phyloP scores from a whole-genome alignment of 1,140 invertebrate species.

The Calliopsis andreniformis region DNA sequence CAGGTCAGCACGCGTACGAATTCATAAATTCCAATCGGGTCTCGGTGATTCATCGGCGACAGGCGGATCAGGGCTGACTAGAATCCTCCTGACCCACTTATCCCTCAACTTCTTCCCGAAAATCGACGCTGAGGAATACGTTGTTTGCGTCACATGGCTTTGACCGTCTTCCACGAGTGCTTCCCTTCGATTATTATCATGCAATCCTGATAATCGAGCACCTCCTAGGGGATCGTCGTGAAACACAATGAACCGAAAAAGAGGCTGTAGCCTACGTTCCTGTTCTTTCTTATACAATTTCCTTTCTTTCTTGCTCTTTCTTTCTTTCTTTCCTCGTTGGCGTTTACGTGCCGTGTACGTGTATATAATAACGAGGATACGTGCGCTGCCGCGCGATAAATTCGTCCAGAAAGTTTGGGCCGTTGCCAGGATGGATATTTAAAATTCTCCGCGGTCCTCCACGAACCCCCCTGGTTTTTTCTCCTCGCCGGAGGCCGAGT shows the following conservation, averaged over 20 bases:
- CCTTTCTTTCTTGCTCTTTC: neutral
- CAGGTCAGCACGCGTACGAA: neutral
- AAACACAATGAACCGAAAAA: slow-evolving; percentile 48
- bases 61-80: slow-evolving; percentile 37
- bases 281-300: too few relatives aligned
- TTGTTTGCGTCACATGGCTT: slow-evolving; percentile 34
- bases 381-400: slow-evolving; percentile 60
- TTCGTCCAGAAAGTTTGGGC: slow-evolving; percentile 70
- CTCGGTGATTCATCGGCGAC: slow-evolving; percentile 47
- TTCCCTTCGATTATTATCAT: neutral
- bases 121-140: slow-evolving; percentile 16
- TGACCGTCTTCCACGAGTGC: slow-evolving; percentile 15
- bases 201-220: neutral
- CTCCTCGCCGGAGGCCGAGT: neutral
- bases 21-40: slow-evolving; percentile 29
- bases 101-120: slow-evolving; percentile 19
- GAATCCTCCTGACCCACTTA: slow-evolving; percentile 49
- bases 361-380: slow-evolving; percentile 51
- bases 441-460: slow-evolving; percentile 68
- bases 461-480: slow-evolving; percentile 29
- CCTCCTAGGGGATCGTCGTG: slow-evolving; percentile 43
- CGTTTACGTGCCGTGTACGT: slow-evolving; percentile 32
- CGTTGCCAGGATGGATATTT: slow-evolving; percentile 70
- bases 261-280: neutral
- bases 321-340: neutral